Base-by-base conservation (phyloP, 2,113 vertebrate species). In the Zootoca vivipara region DNA sequence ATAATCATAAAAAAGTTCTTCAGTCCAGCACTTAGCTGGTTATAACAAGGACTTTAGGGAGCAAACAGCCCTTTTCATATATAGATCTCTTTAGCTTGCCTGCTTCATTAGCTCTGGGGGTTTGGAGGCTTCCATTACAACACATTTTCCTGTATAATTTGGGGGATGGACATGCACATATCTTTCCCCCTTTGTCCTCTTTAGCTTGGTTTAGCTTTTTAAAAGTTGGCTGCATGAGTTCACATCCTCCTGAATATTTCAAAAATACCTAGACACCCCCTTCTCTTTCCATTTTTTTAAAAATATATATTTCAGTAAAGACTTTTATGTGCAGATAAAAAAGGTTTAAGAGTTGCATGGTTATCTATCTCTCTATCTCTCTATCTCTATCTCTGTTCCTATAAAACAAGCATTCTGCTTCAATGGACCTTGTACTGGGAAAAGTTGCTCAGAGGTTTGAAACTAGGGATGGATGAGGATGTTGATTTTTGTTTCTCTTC, bases 31-130 rank as follows among this genome's bases (percentile, higher is more conserved):
- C 97, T 97, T 97, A 98, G 97, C 97, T 97, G 97, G 95, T 97
- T 96, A 94, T 98, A 98, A 98, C 97, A 97, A 99, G 98, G 97
- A 98, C 98, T 98, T 98, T 95, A 97, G 98, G 98, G 98, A 98
- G 97, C 96, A 92, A 95, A 96, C 92, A 64, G 88, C 93, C 96
- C 91, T 95, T 95, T 62, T 62, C 88, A 94, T 92, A 82, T 87
- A 89, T 91, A 92, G 67, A 81, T 87, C 69, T 89, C 94, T 95
- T 95, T 96, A 93, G 94, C 95, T 94, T 95, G 92, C 94, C 94
- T 95, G 96, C 97, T 96, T 97, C 93, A 92, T 97, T 97, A 98
- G 98, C 97, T 97, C 90, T 84, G 97, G 97, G 98, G 98, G 94
- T 65, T 89, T 56, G 24, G 56, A 95, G 95, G 96, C 94, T 95